Evolutionary conservation across 2,113 vertebrate species (phyloP).

Genomic region (Mustela lutreola): DNA sequence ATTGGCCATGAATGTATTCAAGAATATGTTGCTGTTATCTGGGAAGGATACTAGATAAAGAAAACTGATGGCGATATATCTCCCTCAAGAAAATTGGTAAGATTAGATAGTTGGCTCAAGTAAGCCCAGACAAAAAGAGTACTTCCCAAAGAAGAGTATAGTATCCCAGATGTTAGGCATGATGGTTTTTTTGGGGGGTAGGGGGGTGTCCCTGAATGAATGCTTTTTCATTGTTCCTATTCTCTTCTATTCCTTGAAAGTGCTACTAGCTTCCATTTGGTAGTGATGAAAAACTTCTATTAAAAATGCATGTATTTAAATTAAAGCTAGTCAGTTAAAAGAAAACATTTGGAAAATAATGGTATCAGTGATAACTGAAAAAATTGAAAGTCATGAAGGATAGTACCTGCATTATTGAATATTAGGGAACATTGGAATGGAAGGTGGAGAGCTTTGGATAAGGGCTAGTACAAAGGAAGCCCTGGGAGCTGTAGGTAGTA

Average conservation of each 20-base stretch:
- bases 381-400: not conserved
- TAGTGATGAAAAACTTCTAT: not conserved
- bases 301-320: conserved; percentile 18
- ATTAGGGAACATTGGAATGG: not conserved
- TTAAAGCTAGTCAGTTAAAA: not conserved
- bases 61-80: not conserved
- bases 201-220: not conserved
- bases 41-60: not conserved
- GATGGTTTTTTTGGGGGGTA: not conserved
- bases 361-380: not conserved
- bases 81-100: not conserved
- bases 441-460: not conserved
- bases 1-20: not conserved
- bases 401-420: not conserved
- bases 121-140: not conserved
- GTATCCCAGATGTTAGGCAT: not conserved
- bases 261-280: not conserved
- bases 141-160: not conserved
- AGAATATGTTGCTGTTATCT: not conserved
- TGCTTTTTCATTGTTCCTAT: conserved; percentile 16
- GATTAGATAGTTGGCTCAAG: not conserved
- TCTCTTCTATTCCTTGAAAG: conserved; percentile 3
- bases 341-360: not conserved
- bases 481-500: not conserved
- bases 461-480: not conserved